phyloP scores from a whole-genome alignment of 1,140 invertebrate genomes.

The Drosophila tristis region DNA sequence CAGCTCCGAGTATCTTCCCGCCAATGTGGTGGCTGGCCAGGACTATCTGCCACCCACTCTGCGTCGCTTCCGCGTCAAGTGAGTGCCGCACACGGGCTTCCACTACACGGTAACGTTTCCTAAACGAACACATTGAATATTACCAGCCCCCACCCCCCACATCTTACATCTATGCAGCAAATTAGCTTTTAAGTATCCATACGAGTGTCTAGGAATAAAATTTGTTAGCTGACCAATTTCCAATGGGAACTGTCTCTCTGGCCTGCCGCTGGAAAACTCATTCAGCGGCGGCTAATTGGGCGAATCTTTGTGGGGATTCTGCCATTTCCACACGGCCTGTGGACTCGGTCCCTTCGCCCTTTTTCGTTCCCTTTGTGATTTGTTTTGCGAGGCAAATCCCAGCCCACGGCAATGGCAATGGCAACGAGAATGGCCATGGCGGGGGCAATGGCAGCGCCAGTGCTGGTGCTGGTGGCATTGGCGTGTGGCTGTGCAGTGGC shows the following conservation, averaged over 20 bases:
- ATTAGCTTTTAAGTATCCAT: conserved; percentile 57
- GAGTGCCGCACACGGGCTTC: conserved; percentile 13
- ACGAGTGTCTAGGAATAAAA: conserved; percentile 58
- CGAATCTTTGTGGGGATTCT: conserved; percentile 28
- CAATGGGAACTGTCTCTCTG: conserved; percentile 18
- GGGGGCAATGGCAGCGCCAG: too few species aligned
- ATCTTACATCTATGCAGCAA: conserved; percentile 30
- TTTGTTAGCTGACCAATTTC: conserved; percentile 56
- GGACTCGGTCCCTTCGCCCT: conserved; percentile 1
- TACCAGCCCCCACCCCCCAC: conserved; percentile 13
- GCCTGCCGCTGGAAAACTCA: conserved; percentile 21
- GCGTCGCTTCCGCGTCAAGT: conserved; percentile 72
- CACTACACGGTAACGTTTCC: conserved; percentile 60
- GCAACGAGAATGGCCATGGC: too few species aligned
- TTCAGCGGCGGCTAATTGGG: conserved; percentile 51
- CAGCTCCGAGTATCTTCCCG: conserved; percentile 58
- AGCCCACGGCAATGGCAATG: conserved; percentile 11
- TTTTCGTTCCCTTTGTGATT: conserved; percentile 50
- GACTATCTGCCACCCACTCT: conserved; percentile 72
- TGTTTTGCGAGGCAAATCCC: conserved; percentile 65
- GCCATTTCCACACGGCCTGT: conserved; percentile 6
- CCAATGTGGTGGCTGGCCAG: conserved; percentile 54
- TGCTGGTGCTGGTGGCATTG: not conserved
- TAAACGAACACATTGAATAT: conserved; percentile 42
- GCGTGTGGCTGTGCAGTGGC: conserved; percentile 57